Evolutionary conservation across 2,888 invertebrate genomes (phyloP).

Genomic region (Ischnura elegans): DNA sequence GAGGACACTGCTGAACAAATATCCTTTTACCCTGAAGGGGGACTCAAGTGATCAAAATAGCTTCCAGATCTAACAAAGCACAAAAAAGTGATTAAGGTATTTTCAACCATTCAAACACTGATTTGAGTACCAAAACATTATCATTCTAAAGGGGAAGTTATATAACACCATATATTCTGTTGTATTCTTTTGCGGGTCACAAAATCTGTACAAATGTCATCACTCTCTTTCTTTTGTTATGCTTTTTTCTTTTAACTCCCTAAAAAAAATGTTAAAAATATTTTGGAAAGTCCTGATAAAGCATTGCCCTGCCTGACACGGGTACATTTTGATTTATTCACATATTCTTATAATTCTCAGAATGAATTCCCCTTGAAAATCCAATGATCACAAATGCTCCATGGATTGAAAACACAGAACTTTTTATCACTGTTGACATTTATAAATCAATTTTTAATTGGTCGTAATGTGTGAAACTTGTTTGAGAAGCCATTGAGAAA

Average conservation of each 20-base stretch:
- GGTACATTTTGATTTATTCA: constrained; percentile 7
- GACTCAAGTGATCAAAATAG: constrained; percentile 64
- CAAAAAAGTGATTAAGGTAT: constrained; percentile 67
- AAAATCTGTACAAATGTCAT: constrained; percentile 58
- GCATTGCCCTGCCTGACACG: neutral
- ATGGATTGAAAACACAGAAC: constrained; percentile 45
- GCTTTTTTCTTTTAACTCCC: constrained; percentile 37
- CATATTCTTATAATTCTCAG: constrained; percentile 25
- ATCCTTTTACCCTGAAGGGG: constrained; percentile 45
- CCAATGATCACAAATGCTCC: constrained; percentile 54
- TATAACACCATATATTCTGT: constrained; percentile 28
- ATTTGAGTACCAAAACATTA: constrained; percentile 58
- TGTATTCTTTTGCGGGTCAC: constrained; percentile 55
- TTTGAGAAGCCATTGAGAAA: constrained; percentile 57
- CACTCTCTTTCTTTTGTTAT: constrained; percentile 45
- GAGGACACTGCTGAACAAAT: constrained; percentile 59
- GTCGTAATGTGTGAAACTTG: constrained; percentile 61
- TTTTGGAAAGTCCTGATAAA: constrained; percentile 31
- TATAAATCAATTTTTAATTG: constrained; percentile 66
- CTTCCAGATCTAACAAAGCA: constrained; percentile 66
- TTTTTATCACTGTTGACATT: constrained; percentile 67
- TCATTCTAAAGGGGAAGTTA: constrained; percentile 43
- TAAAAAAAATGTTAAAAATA: neutral
- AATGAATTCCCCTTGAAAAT: constrained; percentile 22
- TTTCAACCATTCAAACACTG: constrained; percentile 54